Evolutionary conservation across 2,113 vertebrate genomes (phyloP).

Genomic region (Antechinus stuartii): DNA sequence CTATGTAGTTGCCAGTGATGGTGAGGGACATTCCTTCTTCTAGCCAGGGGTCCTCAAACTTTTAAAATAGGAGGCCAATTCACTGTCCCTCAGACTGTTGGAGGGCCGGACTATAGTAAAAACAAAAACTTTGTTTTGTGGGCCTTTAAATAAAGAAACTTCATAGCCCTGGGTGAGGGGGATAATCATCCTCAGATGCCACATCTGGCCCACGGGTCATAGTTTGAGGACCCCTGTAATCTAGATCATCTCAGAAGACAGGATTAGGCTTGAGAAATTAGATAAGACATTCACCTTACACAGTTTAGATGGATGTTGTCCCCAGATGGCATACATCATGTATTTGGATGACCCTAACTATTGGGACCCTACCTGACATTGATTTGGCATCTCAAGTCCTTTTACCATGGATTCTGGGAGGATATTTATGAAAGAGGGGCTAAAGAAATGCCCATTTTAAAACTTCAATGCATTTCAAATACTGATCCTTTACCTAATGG

Average conservation of each 20-base stretch:
- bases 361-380: not conserved
- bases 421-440: not conserved
- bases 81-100: no score
- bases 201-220: no score
- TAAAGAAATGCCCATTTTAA: not conserved
- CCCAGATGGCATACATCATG: not conserved
- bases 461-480: not conserved
- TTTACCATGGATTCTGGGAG: not conserved
- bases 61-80: no score
- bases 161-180: no score
- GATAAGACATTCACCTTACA: not conserved
- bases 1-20: not conserved
- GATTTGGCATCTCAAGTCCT: not conserved
- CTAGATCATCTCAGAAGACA: not conserved
- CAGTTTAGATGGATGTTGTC: not conserved
- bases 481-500: not conserved
- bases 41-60: not conserved
- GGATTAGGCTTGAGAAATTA: not conserved
- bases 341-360: not conserved
- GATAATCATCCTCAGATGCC: no score
- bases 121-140: no score
- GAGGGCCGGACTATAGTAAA: no score
- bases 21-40: not conserved
- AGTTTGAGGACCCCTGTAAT: not conserved
- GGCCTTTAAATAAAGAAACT: no score